Conservation (phyloP, 1,140 invertebrate genomes). For the Elysia chlorotica region DNA sequence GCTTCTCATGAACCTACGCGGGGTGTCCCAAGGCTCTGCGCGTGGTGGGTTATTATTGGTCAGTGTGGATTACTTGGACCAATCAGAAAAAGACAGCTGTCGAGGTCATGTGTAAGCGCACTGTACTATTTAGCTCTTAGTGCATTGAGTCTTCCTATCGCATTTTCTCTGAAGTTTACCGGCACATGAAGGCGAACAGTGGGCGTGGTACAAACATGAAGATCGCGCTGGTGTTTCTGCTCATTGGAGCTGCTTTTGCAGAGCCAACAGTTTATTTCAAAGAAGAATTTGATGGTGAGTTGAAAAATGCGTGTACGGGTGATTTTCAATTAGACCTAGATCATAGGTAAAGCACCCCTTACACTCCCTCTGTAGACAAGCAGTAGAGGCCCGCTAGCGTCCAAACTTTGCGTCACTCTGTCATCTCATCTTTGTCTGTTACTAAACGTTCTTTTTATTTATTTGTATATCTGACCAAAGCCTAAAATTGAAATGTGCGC, state of each 20-base stretch:
- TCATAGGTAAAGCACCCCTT: too few relatives aligned
- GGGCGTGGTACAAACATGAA: slow-evolving; percentile 23
- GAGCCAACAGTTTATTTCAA: slow-evolving; percentile 51
- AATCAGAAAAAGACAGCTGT: slow-evolving; percentile 56
- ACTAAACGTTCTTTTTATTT: too few relatives aligned
- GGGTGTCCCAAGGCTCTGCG: slow-evolving; percentile 39
- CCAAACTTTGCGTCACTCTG: too few relatives aligned
- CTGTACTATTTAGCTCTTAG: slow-evolving; percentile 29
- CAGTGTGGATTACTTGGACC: slow-evolving; percentile 30
- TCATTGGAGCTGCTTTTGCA: slow-evolving; percentile 41
- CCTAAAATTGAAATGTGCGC: too few relatives aligned
- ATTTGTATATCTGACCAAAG: too few relatives aligned
- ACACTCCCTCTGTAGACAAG: too few relatives aligned
- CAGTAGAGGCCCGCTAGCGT: too few relatives aligned
- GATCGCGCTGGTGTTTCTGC: slow-evolving; percentile 33
- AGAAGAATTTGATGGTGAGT: slow-evolving; percentile 55
- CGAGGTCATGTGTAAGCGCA: slow-evolving; percentile 46
- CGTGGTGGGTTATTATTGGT: slow-evolving; percentile 58
- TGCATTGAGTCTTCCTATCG: slow-evolving; percentile 1
- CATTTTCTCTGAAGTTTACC: background rate
- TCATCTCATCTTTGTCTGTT: too few relatives aligned
- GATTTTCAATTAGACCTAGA: too few relatives aligned
- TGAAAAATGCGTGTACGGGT: too few relatives aligned
- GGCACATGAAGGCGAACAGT: slow-evolving; percentile 4
- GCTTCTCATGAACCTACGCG: slow-evolving; percentile 18